Evolutionary conservation across 2,113 vertebrate species (phyloP), one percentile per base, ranked within the genome.

Genomic region (Anguilla rostrata): DNA sequence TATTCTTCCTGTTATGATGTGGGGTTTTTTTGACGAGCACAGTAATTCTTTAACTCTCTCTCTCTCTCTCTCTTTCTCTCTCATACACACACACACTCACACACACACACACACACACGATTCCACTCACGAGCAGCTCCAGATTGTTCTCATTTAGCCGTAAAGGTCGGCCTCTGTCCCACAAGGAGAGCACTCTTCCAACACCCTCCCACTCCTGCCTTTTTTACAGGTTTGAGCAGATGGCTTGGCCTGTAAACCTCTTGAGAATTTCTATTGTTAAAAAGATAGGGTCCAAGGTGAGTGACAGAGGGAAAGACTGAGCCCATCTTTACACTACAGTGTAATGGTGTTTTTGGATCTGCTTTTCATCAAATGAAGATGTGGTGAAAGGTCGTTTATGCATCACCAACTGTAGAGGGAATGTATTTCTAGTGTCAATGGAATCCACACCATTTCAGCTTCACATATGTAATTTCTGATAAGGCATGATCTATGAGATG

Each of bases 101-200:
- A 79, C 85, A 83, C 43, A 66, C 83, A 86, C 49, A 53, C 49
- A 53, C 8, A 53, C 49, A 53, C 49, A 53, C 29, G 56, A 81
- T 78, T 26, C 84, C 91, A 89, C 90, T 87, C 90, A 0, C 88
- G 29, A 87, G 87, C 92, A 83, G 81, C 22, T 87, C 87, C 93
- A 94, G 92, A 91, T 94, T 96, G 94, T 96, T 96, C 91, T 92
- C 57, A 88, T 93, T 95, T 93, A 92, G 89, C 88, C 20, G 1
- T 26, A 40, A 86, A 92, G 89, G 87, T 92, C 87, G 90, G 90
- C 93, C 93, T 8, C 90, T 87, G 89, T 81, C 93, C 90, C 87
- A 81, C 15, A 53, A 84, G 91, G 91, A 93, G 86, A 84, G 66
- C 88, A 14, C 40, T 84, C 40, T 84, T 87, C 92, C 91, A 91